phyloP scores from a whole-genome alignment of 1,140 invertebrate genomes.

The Catajapyx aquilonaris region DNA sequence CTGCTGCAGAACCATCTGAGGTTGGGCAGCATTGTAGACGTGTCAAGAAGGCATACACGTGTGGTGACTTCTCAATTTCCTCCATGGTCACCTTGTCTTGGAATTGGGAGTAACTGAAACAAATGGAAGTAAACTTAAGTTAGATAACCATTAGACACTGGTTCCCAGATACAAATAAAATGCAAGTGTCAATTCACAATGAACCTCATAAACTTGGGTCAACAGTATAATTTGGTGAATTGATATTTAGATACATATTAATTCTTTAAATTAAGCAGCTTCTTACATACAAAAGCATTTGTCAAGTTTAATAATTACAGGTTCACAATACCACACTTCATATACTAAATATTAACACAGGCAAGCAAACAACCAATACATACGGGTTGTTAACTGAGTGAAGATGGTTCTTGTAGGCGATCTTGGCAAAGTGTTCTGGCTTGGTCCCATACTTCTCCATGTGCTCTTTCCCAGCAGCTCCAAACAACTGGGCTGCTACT shows the following conservation, averaged over 20 bases:
- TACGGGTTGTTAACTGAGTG: slow-evolving; percentile 91
- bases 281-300: no score
- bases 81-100: slow-evolving; percentile 72
- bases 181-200: slow-evolving; percentile 1
- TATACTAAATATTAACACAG: no score
- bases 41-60: slow-evolving; percentile 72
- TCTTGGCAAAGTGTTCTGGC: slow-evolving; percentile 84
- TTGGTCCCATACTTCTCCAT: slow-evolving; percentile 94
- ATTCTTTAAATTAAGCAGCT: no score
- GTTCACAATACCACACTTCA: no score
- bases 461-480: slow-evolving; percentile 87
- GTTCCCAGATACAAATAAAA: no score
- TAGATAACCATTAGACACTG: no score
- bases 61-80: slow-evolving; percentile 65
- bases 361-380: slow-evolving; percentile 17
- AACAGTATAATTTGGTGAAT: no score
- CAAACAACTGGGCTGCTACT: slow-evolving; percentile 87
- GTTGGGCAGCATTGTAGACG: slow-evolving; percentile 95
- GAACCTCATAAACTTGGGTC: slow-evolving; percentile 3
- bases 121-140: no score
- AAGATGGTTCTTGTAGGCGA: slow-evolving; percentile 92
- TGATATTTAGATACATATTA: no score
- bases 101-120: slow-evolving; percentile 64
- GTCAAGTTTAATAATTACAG: no score
- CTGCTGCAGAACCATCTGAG: slow-evolving; percentile 85